Evolutionary conservation across 2,888 invertebrate genomes (phyloP).

Genomic region (Acrobasis suavella): DNA sequence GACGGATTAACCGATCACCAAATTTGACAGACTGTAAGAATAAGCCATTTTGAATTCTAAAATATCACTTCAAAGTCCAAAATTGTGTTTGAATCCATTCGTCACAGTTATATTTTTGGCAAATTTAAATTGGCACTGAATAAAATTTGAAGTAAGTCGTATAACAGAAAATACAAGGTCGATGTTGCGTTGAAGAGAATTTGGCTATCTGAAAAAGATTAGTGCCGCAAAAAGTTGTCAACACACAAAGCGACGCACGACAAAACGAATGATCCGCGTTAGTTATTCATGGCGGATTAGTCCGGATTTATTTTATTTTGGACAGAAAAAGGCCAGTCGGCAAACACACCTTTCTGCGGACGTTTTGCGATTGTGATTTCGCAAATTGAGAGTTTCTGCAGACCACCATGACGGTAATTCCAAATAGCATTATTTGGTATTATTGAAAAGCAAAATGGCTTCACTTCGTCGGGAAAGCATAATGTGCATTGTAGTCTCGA

Average conservation of each 20-base stretch:
- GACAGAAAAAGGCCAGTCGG: constrained; percentile 27
- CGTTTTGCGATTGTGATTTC: constrained; percentile 47
- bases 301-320: constrained; percentile 67
- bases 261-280: constrained; percentile 66
- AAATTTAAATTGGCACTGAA: background rate
- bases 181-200: background rate
- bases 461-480: constrained; percentile 13
- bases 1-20: constrained; percentile 63
- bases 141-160: background rate
- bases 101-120: constrained; percentile 23
- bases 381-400: constrained; percentile 64
- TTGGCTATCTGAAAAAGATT: background rate
- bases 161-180: constrained; percentile 10
- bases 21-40: constrained; percentile 21
- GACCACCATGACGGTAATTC: constrained; percentile 39
- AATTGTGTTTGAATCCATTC: background rate
- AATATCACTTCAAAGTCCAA: background rate
- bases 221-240: constrained; percentile 59
- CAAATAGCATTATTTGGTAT: background rate
- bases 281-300: constrained; percentile 80
- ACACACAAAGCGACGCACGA: constrained; percentile 73
- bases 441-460: constrained; percentile 27
- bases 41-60: constrained; percentile 14
- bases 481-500: constrained; percentile 13
- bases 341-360: constrained; percentile 27